Evolutionary conservation across 2,888 invertebrate genomes (phyloP).

Genomic region (Philonicus albiceps): DNA sequence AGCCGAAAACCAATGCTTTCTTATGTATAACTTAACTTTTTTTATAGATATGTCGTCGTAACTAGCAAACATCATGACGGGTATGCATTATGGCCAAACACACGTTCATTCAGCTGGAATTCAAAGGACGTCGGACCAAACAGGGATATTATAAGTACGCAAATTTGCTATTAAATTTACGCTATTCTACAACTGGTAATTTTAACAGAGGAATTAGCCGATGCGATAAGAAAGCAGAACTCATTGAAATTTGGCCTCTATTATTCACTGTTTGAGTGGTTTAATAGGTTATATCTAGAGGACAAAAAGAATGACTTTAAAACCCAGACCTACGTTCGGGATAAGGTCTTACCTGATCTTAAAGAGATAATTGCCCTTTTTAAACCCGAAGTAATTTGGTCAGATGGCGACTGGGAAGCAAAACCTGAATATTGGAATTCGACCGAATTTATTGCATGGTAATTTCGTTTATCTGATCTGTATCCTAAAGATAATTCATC

Average conservation of each 20-base stretch:
- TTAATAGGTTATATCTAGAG: constrained; percentile 77
- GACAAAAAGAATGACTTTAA: constrained; percentile 73
- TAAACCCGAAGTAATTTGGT: constrained; percentile 84
- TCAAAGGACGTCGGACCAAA: constrained; percentile 79
- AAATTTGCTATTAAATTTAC: background rate
- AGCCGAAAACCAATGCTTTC: constrained; percentile 16
- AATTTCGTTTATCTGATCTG: background rate
- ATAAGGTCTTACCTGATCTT: constrained; percentile 83
- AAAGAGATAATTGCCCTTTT: constrained; percentile 76
- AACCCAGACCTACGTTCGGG: constrained; percentile 71
- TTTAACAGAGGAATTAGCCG: constrained; percentile 68
- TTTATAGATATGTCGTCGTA: constrained; percentile 75
- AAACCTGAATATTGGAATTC: constrained; percentile 83
- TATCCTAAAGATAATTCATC: background rate
- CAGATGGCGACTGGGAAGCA: constrained; percentile 95
- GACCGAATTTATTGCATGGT: constrained; percentile 82
- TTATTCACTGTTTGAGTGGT: constrained; percentile 90
- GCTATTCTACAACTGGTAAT: background rate
- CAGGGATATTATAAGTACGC: constrained; percentile 74
- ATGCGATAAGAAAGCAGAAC: constrained; percentile 70
- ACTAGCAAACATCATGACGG: constrained; percentile 93
- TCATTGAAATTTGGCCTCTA: constrained; percentile 82
- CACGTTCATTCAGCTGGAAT: constrained; percentile 85
- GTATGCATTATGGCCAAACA: constrained; percentile 84
- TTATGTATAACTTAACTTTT: background rate